These are phyloP conservation scores for Tinea pellionella DNA, from an alignment of 2,888 invertebrate genomes.

Conservation along the genomic window DNA sequence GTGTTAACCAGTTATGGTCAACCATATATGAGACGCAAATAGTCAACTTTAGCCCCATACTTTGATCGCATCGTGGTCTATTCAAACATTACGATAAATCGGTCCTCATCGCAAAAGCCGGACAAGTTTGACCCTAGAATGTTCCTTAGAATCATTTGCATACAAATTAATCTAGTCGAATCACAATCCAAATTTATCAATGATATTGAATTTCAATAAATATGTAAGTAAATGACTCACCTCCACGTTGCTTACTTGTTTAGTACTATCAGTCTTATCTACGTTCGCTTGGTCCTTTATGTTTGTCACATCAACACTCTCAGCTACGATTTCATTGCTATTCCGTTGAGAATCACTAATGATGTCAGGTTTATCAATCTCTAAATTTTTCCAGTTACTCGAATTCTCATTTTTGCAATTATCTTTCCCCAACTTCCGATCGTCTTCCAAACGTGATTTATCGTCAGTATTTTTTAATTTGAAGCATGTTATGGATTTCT, in stretches of 20 bases:
- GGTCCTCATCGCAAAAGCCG: constrained; percentile 15
- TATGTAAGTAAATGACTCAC: constrained; percentile 27
- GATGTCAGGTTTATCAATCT: constrained; percentile 43
- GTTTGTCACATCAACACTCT: constrained; percentile 23
- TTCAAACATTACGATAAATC: constrained; percentile 26
- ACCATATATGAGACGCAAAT: too few species aligned
- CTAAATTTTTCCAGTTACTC: constrained; percentile 42
- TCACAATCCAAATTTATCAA: constrained; percentile 17
- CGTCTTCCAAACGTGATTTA: constrained; percentile 50
- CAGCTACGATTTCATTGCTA: constrained; percentile 31
- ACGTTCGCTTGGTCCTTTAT: constrained; percentile 35
- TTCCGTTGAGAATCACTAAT: constrained; percentile 51
- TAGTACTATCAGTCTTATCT: constrained; percentile 47
- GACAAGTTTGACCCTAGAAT: constrained; percentile 28
- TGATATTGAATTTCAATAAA: not conserved
- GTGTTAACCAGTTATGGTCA: too few species aligned
- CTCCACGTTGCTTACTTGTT: constrained; percentile 39
- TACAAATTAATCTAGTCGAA: constrained; percentile 46
- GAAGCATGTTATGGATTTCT: constrained; percentile 60
- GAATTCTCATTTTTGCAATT: constrained; percentile 58
- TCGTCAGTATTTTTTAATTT: constrained; percentile 58
- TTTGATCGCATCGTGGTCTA: too few species aligned
- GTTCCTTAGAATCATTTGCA: constrained; percentile 39
- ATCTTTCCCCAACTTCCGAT: constrained; percentile 46
- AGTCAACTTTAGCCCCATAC: too few species aligned